phyloP scores from a whole-genome alignment of 2,113 vertebrate species.

The Phasianus colchicus region DNA sequence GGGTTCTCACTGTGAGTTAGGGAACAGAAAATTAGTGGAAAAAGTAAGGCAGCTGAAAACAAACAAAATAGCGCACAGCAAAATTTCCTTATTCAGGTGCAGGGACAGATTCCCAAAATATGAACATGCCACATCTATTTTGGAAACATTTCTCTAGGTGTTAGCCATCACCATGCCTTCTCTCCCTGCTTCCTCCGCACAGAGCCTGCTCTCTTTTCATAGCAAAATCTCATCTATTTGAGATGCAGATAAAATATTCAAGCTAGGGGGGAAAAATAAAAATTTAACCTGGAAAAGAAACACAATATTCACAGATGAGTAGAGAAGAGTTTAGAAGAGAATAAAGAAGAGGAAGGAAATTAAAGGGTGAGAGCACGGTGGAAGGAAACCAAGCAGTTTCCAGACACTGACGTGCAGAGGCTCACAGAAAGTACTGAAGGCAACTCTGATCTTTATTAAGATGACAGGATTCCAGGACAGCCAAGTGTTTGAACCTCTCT shows the following conservation, averaged over 20 bases:
- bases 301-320: background rate
- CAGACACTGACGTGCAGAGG: background rate
- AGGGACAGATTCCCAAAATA: background rate
- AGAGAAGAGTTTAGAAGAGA: background rate
- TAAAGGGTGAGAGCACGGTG: background rate
- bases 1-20: background rate
- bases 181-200: background rate
- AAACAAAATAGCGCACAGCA: background rate
- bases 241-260: background rate
- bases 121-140: background rate
- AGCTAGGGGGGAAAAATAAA: background rate
- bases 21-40: background rate
- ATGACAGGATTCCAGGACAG: background rate
- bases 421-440: background rate
- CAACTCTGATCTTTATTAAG: background rate
- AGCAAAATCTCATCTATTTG: background rate
- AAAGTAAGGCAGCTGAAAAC: background rate
- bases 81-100: background rate
- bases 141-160: background rate
- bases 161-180: fast-evolving
- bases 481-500: background rate
- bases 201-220: background rate
- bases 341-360: background rate
- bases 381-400: background rate
- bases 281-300: background rate